Evolutionary conservation across 2,113 vertebrate species (phyloP).

Genomic region (Lepus europaeus): DNA sequence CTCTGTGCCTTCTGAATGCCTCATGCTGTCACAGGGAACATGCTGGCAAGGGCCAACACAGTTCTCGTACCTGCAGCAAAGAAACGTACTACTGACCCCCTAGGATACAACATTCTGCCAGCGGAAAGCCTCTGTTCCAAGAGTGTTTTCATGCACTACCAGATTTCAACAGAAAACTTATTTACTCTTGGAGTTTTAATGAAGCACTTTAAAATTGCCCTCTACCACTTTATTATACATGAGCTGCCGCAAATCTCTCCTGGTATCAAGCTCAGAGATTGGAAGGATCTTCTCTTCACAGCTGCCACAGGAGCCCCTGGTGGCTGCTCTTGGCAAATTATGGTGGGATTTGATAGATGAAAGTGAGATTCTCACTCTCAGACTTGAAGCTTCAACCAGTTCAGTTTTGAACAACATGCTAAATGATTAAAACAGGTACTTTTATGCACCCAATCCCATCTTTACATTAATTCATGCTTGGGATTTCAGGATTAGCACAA

Average conservation of each 20-base stretch:
- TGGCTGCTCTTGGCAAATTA: conserved; percentile 24
- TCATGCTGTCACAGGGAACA: background rate
- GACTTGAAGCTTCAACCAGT: conserved; percentile 34
- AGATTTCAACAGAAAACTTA: background rate
- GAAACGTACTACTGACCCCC: background rate
- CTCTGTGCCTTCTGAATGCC: background rate
- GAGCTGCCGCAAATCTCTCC: background rate
- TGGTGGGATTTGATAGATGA: conserved; percentile 40
- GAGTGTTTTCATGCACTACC: background rate
- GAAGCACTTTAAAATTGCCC: background rate
- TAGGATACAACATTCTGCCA: conserved; percentile 3
- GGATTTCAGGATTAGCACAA: conserved; percentile 78
- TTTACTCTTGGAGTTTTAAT: background rate
- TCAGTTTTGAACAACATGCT: background rate
- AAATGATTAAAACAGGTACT: conserved; percentile 66
- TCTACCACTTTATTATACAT: background rate
- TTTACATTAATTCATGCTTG: conserved; percentile 55
- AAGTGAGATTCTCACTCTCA: conserved; percentile 60
- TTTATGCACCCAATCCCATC: conserved; percentile 31
- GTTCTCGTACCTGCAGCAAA: background rate
- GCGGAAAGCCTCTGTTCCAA: background rate
- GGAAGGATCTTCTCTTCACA: background rate
- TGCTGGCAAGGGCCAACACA: background rate
- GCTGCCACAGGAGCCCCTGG: background rate
- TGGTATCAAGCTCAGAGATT: accelerated